Evolutionary conservation across 2,113 vertebrate species (phyloP).

Genomic region (Macrotus californicus): DNA sequence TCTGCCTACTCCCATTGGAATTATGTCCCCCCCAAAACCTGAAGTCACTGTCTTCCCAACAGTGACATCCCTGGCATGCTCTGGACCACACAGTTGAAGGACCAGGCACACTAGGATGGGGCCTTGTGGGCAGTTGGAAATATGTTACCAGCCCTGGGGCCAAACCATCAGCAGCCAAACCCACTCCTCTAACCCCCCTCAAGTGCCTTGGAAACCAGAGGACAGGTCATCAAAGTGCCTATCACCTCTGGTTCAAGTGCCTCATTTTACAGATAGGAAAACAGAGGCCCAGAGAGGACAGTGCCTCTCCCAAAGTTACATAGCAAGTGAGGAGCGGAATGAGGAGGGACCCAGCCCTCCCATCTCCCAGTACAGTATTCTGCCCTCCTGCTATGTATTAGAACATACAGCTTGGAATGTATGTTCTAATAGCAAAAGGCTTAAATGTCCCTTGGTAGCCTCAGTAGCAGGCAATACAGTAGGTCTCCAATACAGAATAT

Average conservation of each 20-base stretch:
- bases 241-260: not conserved
- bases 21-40: not conserved
- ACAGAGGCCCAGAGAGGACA: not conserved
- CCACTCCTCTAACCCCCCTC: not conserved
- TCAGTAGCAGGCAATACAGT: not conserved
- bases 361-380: not conserved
- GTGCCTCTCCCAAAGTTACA: not conserved
- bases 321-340: not conserved
- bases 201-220: not conserved
- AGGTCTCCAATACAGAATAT: not conserved
- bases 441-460: not conserved
- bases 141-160: not conserved
- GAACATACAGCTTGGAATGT: not conserved
- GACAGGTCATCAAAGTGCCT: not conserved
- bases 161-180: not conserved
- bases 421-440: not conserved
- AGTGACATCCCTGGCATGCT: slow-evolving; percentile 3
- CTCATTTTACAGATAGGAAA: not conserved
- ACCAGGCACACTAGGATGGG: not conserved
- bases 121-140: not conserved
- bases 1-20: not conserved
- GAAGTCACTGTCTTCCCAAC: slow-evolving; percentile 30
- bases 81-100: not conserved
- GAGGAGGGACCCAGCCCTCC: not conserved
- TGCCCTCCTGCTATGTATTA: not conserved